Conservation (phyloP, 2,113 vertebrate species). For the Lamprotornis superbus region DNA sequence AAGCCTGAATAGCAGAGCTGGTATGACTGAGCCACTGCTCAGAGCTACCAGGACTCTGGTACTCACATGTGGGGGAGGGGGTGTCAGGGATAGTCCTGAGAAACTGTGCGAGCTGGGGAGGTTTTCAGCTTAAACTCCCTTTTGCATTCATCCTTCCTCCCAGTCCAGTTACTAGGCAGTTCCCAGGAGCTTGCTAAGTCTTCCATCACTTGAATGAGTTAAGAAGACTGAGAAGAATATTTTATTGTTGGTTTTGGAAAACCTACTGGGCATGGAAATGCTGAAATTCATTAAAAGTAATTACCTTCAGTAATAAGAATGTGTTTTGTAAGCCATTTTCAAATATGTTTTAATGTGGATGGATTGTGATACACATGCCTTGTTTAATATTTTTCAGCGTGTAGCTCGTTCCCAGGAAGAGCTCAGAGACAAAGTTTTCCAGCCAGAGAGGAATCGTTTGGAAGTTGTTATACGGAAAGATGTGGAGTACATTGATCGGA, state of each 20-base stretch:
- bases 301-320: neutral
- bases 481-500: conserved; percentile 68
- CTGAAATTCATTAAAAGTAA: neutral
- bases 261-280: neutral
- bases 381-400: conserved; percentile 71
- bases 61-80: neutral
- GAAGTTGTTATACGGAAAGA: conserved; percentile 82
- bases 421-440: conserved; percentile 74
- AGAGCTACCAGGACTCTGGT: neutral
- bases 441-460: conserved; percentile 75
- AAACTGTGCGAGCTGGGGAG: neutral
- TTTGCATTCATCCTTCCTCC: neutral
- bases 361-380: neutral
- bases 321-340: neutral
- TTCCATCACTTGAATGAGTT: neutral
- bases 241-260: neutral
- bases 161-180: neutral
- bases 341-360: neutral
- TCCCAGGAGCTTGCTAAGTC: neutral
- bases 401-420: conserved; percentile 91
- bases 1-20: neutral
- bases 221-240: neutral
- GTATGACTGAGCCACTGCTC: neutral
- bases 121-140: neutral
- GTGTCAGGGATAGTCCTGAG: neutral